Evolutionary conservation across 2,113 vertebrate species (phyloP), one percentile per base, ranked within the genome.

Genomic region (Rhinogobius similis): DNA sequence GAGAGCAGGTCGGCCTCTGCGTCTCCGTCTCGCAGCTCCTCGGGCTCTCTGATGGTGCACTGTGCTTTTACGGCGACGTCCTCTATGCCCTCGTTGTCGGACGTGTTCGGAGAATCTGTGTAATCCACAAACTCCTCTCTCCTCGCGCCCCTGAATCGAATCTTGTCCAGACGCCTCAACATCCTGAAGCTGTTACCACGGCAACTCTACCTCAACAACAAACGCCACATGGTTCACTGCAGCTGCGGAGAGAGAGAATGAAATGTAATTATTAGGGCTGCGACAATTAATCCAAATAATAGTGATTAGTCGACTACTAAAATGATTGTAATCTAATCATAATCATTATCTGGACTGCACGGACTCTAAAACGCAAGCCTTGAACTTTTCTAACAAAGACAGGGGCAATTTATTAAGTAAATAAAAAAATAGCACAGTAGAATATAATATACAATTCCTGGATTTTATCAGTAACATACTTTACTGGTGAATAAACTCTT

Each of bases 131-230:
- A 95, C 82, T 98, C 97, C 43, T 98, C 97, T 88, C 96, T 92
- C 87, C 94, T 96, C 88, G 94, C 95, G 89, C 97, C 94, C 93
- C 97, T 94, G 92, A 98, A 97, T 79, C 97, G 93, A 91, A 99
- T 98, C 89, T 88, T 95, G 91, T 98, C 96, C 92, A 99, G 89
- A 77, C 94, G 96, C 91, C 93, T 97, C 81, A 96, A 92, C 97
- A 99, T 99, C 32, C 58, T 38, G 58, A 3, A 93, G 92, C 95
- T 93, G 95, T 18, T 90, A 85, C 92, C 85, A 21, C 85, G 73
- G 24, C 26, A 18, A 77, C 56, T 90, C 87, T 94, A 92, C 91
- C 73, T 69, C 50, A 70, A 72, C 81, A 82, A 82, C 53, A 3
- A 43, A 12, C 32, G 61, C 1, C 11, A n/a, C 29, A 13, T 26